A percentile compares a stretch with the other conserved stretches of the same genome.
These are phyloP conservation scores for Tympanuchus pallidicinctus DNA, from an alignment of 2,113 vertebrate species.

Conservation along the genomic window DNA sequence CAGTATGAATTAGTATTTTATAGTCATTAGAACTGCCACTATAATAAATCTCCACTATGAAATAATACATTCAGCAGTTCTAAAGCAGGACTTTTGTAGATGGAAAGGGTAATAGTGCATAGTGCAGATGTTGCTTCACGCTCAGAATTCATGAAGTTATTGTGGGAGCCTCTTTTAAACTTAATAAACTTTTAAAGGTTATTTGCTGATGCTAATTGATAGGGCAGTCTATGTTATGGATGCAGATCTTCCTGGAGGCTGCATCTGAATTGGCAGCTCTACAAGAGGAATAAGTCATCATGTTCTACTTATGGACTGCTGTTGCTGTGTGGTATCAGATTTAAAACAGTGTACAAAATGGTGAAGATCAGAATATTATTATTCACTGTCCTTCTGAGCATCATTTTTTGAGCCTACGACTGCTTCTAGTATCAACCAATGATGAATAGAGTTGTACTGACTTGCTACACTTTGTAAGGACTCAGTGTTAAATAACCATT, in stretches of 20 bases:
- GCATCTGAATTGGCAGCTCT: not conserved
- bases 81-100: not conserved
- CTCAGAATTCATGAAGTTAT: not conserved
- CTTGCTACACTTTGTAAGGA: not conserved
- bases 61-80: not conserved
- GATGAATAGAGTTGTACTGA: not conserved
- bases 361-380: not conserved
- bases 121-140: not conserved
- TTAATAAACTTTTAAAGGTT: too few species aligned
- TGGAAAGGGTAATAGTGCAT: not conserved
- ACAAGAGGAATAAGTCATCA: not conserved
- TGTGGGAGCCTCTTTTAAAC: not conserved
- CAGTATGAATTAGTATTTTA: not conserved
- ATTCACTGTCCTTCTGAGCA: not conserved
- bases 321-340: not conserved
- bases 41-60: not conserved
- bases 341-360: not conserved
- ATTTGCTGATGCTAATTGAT: not conserved
- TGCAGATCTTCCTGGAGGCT: not conserved
- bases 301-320: not conserved
- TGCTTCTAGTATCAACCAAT: not conserved
- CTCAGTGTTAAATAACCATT: not conserved
- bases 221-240: not conserved
- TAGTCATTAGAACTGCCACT: not conserved
- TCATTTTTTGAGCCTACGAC: not conserved